A percentile compares a stretch with the other conserved stretches of the same genome.
Conservation (phyloP, 2,888 invertebrate genomes). For the Machimus rusticus region DNA sequence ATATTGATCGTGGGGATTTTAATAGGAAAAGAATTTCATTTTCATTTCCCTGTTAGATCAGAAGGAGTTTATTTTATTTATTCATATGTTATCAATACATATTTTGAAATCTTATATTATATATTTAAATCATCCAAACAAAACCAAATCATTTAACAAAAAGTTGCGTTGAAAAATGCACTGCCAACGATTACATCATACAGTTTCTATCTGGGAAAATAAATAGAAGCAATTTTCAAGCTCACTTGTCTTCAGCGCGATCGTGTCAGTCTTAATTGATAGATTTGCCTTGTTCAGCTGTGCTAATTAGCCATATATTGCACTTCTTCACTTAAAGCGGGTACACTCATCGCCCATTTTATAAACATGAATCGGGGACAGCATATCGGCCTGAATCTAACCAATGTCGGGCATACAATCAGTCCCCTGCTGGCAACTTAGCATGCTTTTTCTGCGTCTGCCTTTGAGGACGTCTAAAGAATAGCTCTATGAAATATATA, state of each 20-base stretch:
- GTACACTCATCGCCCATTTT: not conserved
- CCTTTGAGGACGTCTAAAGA: not conserved
- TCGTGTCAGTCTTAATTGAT: not conserved
- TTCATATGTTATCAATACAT: no score
- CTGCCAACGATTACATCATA: not conserved
- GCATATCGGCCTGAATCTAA: not conserved
- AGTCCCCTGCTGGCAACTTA: not conserved
- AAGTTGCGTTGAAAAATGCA: not conserved
- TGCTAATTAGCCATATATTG: constrained; percentile 6
- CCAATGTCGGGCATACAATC: not conserved
- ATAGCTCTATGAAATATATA: not conserved
- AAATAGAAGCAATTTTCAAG: not conserved
- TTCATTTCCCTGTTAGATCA: no score
- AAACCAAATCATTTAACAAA: not conserved
- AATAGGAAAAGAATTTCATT: no score
- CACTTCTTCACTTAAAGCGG: not conserved
- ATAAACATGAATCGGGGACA: not conserved
- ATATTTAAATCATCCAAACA: not conserved
- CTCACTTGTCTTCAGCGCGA: not conserved
- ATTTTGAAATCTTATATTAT: not conserved
- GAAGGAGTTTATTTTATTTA: no score
- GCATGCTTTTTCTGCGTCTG: not conserved
- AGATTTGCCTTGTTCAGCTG: not conserved
- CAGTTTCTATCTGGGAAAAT: not conserved
- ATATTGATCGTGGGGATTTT: no score